Percentiles rank a stretch among this genome's conserved stretches.
Evolutionary conservation across 2,888 invertebrate genomes (phyloP).

Genomic region (Ophion ventricosus): DNA sequence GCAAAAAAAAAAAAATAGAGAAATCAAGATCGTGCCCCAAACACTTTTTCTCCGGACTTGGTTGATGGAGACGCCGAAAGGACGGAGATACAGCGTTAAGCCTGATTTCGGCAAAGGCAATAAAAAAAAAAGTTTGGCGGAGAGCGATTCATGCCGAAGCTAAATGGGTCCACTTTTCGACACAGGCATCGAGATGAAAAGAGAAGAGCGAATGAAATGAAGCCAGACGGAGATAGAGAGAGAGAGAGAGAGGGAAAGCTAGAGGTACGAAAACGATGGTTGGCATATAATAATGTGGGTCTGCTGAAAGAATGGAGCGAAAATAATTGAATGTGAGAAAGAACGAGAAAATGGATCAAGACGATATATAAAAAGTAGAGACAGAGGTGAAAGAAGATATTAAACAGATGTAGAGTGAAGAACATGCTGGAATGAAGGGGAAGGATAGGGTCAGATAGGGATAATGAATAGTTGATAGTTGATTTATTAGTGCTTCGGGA

Average conservation of each 20-base stretch:
- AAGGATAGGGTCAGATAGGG: no score
- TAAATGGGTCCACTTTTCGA: conserved; percentile 32
- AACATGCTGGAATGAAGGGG: no score
- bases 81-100: conserved; percentile 37
- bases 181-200: conserved; percentile 9
- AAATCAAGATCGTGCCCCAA: conserved; percentile 37
- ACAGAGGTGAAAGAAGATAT: neutral
- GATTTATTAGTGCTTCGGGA: no score
- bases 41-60: conserved; percentile 8
- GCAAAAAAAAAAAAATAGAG: conserved; percentile 7
- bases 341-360: neutral
- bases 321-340: conserved; percentile 18
- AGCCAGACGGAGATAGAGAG: neutral
- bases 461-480: no score
- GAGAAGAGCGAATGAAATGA: neutral
- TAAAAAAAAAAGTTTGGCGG: neutral
- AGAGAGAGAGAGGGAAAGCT: neutral
- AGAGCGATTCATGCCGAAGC: conserved; percentile 22
- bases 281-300: conserved; percentile 36
- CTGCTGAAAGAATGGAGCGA: conserved; percentile 10
- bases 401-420: neutral
- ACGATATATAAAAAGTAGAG: conserved; percentile 3
- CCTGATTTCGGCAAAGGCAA: conserved; percentile 24
- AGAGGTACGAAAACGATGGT: conserved; percentile 27
- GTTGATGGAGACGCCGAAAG: conserved; percentile 16